Conservation (phyloP, 2,113 vertebrate genomes). For the Eublepharis macularius region DNA sequence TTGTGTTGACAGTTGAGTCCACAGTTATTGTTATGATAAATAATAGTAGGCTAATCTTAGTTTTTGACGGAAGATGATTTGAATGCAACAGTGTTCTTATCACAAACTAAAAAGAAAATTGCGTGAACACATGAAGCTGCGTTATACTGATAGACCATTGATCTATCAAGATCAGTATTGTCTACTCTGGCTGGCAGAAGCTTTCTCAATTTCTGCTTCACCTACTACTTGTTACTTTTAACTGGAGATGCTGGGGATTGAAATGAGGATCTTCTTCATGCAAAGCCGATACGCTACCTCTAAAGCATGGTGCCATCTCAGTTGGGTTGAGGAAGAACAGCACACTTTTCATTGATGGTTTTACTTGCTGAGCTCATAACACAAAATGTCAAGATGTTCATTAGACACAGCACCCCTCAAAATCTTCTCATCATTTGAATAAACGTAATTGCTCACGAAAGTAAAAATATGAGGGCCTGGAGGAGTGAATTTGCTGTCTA, state of each 20-base stretch:
- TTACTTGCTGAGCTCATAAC: slow-evolving; percentile 49
- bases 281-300: no score
- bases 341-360: slow-evolving; percentile 3
- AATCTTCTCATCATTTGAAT: slow-evolving; percentile 37
- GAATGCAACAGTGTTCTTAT: neutral
- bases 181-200: no score
- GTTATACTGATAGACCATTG: no score
- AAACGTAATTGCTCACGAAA: slow-evolving; percentile 45
- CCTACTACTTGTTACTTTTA: no score
- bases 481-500: no score
- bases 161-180: no score
- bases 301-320: neutral
- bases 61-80: neutral
- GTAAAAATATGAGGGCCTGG: no score
- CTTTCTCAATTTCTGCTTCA: no score
- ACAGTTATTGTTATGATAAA: slow-evolving; percentile 19
- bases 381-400: slow-evolving; percentile 7
- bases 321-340: neutral
- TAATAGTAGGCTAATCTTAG: neutral
- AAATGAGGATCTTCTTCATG: no score
- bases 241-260: no score
- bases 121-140: neutral
- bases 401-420: slow-evolving; percentile 10
- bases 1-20: neutral
- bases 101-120: neutral